Evolutionary conservation across 64 coral and sea anemone genomes (phyloP), one percentile per base, ranked within the genome.

Genomic region (Porites australiensis): DNA sequence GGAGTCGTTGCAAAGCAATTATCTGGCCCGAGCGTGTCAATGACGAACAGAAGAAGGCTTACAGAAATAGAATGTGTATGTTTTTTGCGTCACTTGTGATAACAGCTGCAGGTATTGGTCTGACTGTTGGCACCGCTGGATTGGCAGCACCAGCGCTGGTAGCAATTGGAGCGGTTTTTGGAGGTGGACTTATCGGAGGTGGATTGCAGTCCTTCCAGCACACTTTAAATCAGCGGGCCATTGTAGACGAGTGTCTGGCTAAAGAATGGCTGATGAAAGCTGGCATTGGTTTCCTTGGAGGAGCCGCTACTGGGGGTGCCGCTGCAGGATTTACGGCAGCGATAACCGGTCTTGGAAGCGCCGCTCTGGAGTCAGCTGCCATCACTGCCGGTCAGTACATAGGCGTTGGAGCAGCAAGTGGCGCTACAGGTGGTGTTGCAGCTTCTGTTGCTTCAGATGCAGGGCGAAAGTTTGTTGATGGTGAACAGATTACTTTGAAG

Each of bases 21-120:
- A 92, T 96, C 49, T 27, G 16, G 45, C 68, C 94, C 23, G 94
- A 96, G 21, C 80, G 90, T 43, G 10, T 69, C 63, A 96, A 90
- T 27, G 21, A 90, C 21, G 87, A 93, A 7, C 90, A 96, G 47
- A 90, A 61, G 23, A 11, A 44, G 13, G 45, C 51, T 22, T 86
- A 22, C 48, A 50, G 3, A 45, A 54, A 67, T 18, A 75, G 95
- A 13, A n/a, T 96, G 8, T 2, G 4, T 0, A 37, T 79, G 6
- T 52, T 84, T 51, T 46, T 19, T 9, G 27, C 72, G 22, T 96
- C 95, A 3, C 16, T 18, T 1, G 71, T 61, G 15, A 19, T 90
- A 23, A 0, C 14, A 3, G 12, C 50, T 19, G 79, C 51, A 43
- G 87, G 95, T 5, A 13, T 86, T 45, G 62, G 0, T 49, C 2